Percentiles rank a stretch among this genome's conserved stretches.
Evolutionary conservation across 2,797 vertebrate species (phyloP).

Genomic region (Epinephelus awoara): DNA sequence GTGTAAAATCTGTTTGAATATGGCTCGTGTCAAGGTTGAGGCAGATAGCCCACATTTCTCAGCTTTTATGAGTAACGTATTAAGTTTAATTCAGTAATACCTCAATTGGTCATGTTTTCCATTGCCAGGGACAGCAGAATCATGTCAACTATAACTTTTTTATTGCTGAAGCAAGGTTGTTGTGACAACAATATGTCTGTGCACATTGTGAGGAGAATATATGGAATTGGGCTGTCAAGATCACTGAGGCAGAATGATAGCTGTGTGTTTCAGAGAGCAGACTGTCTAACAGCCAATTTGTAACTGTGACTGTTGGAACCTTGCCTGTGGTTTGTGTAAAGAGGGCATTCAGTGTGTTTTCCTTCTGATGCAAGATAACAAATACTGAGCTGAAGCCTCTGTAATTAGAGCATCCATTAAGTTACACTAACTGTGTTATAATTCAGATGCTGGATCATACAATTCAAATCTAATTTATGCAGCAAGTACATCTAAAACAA

Average conservation of each 20-base stretch:
- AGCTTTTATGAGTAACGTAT: constrained; percentile 35
- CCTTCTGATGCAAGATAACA: constrained; percentile 28
- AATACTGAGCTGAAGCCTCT: constrained; percentile 15
- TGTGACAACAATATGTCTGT: constrained; percentile 64
- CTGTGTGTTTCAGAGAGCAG: constrained; percentile 60
- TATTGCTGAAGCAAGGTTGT: constrained; percentile 54
- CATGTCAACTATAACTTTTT: constrained; percentile 58
- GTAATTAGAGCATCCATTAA: constrained; percentile 29
- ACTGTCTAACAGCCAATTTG: constrained; percentile 69
- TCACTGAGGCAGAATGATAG: constrained; percentile 70
- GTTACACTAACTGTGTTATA: constrained; percentile 1
- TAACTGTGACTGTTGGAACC: constrained; percentile 51
- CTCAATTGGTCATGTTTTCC: constrained; percentile 23
- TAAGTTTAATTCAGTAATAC: constrained; percentile 44
- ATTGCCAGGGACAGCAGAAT: constrained; percentile 26
- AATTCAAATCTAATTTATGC: no score
- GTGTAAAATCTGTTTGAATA: constrained; percentile 21
- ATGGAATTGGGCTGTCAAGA: constrained; percentile 64
- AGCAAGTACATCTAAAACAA: neutral
- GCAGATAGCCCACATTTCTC: constrained; percentile 26
- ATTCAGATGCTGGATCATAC: constrained; percentile 3
- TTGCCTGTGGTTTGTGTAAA: constrained; percentile 36
- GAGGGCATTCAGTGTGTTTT: constrained; percentile 14
- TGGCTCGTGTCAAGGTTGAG: constrained; percentile 26
- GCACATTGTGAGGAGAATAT: constrained; percentile 62